Percentiles rank a stretch among this genome's conserved stretches.
Conservation (phyloP, 2,888 invertebrate genomes). For the Pseudococcus jackbeardsleyi region DNA sequence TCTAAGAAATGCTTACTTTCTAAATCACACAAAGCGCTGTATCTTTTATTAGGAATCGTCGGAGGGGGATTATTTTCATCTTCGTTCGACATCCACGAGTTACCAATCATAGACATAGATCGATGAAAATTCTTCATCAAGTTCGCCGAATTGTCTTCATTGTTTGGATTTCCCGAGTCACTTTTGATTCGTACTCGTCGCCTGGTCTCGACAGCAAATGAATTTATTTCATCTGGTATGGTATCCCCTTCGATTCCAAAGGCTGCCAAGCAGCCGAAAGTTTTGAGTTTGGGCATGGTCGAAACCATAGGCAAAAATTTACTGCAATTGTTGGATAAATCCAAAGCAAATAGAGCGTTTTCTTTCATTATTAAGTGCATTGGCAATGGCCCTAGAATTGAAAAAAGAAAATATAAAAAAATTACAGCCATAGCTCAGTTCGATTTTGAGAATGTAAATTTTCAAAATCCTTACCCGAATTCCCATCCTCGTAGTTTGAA, state of each 20-base stretch:
- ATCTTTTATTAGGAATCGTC: conserved; percentile 40
- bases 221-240: conserved; percentile 44
- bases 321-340: conserved; percentile 78
- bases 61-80: conserved; percentile 4
- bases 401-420: background rate
- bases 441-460: background rate
- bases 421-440: background rate
- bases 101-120: conserved; percentile 82
- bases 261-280: conserved; percentile 76
- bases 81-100: conserved; percentile 53
- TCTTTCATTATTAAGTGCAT: conserved; percentile 84
- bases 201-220: conserved; percentile 22
- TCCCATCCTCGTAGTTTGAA: conserved; percentile 27
- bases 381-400: conserved; percentile 9
- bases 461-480: background rate
- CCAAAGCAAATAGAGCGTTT: conserved; percentile 93
- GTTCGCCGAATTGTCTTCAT: conserved; percentile 34
- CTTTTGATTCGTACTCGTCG: conserved; percentile 29
- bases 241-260: conserved; percentile 70
- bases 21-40: conserved; percentile 55
- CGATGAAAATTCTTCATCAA: conserved; percentile 76
- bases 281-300: conserved; percentile 74
- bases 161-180: background rate
- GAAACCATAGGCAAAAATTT: conserved; percentile 73
- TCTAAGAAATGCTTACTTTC: background rate